phyloP scores from a whole-genome alignment of 2,797 vertebrate species.

The Champsocephalus gunnari region DNA sequence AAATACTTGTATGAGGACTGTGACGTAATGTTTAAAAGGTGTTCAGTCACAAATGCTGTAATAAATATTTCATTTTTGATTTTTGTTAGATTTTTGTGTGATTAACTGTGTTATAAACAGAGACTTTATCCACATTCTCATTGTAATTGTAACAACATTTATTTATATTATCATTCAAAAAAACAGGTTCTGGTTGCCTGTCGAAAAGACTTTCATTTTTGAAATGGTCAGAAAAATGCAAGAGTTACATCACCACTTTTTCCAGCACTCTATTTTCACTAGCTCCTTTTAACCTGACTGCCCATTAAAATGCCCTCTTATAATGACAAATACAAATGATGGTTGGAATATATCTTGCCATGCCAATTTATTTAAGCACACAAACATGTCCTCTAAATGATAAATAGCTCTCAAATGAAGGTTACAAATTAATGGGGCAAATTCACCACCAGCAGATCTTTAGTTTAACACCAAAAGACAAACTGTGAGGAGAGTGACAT shows the following conservation, averaged over 20 bases:
- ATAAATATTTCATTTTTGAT: slow-evolving; percentile 99
- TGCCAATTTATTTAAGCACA: slow-evolving; percentile 53
- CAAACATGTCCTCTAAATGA: slow-evolving; percentile 44
- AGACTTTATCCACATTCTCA: slow-evolving; percentile 26
- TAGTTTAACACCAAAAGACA: slow-evolving; percentile 36
- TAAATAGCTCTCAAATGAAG: slow-evolving; percentile 56
- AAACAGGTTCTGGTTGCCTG: slow-evolving; percentile 1
- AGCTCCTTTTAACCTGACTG: slow-evolving; percentile 17
- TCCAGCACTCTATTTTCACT: slow-evolving; percentile 26
- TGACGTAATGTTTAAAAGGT: slow-evolving; percentile 99
- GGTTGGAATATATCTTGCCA: slow-evolving; percentile 39
- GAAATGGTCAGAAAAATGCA: slow-evolving; percentile 34
- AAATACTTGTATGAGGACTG: slow-evolving; percentile 99
- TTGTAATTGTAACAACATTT: slow-evolving; percentile 33
- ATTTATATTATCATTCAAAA: slow-evolving; percentile 25
- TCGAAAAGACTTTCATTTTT: slow-evolving; percentile 28
- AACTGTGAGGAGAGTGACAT: slow-evolving; percentile 22
- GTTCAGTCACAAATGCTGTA: slow-evolving; percentile 99
- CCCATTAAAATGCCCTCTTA: slow-evolving; percentile 31
- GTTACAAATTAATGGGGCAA: slow-evolving; percentile 37
- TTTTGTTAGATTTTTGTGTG: slow-evolving; percentile 98
- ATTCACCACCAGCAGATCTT: slow-evolving; percentile 24
- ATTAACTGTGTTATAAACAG: slow-evolving; percentile 78
- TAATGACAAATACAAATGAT: slow-evolving; percentile 63
- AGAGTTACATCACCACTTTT: slow-evolving; percentile 27